Evolutionary conservation across 1,140 invertebrate genomes (phyloP).

Genomic region (Drosophila pectinifera): DNA sequence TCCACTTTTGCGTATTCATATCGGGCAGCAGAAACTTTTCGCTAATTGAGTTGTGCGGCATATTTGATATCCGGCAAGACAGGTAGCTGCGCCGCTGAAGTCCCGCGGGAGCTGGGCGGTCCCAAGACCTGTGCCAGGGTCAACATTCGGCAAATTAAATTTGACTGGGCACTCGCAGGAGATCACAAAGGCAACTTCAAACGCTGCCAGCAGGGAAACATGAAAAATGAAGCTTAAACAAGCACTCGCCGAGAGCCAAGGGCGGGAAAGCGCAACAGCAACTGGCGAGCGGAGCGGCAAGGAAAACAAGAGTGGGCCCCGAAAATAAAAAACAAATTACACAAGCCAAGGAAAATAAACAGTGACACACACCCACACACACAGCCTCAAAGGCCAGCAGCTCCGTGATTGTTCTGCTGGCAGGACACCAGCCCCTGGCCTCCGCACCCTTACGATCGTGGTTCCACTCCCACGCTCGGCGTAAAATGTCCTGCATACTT

Average conservation of each 20-base stretch:
- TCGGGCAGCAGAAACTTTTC: conserved; percentile 27
- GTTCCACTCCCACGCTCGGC: conserved; percentile 33
- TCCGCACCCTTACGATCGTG: not conserved
- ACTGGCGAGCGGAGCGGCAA: conserved; percentile 5
- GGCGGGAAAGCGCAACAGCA: conserved; percentile 48
- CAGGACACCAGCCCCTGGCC: not conserved
- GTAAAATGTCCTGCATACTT: conserved; percentile 69
- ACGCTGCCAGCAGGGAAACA: conserved; percentile 41
- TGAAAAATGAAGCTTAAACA: conserved; percentile 66
- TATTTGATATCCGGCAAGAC: conserved; percentile 37
- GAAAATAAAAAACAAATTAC: conserved; percentile 54
- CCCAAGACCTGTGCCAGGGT: conserved; percentile 13
- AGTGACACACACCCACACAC: conserved; percentile 11
- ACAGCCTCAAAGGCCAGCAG: conserved; percentile 64
- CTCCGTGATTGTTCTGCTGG: conserved; percentile 63
- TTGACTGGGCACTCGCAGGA: conserved; percentile 8
- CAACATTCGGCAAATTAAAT: conserved; percentile 38
- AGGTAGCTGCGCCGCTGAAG: not conserved
- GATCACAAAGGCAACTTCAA: conserved; percentile 67
- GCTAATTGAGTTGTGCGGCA: conserved; percentile 56
- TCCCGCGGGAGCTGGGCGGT: conserved; percentile 4
- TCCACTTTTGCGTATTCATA: conserved; percentile 24
- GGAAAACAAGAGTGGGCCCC: conserved; percentile 21
- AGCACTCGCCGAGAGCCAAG: conserved; percentile 63
- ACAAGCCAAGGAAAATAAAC: conserved; percentile 48